A percentile compares a stretch with the other conserved stretches of the same genome.
phyloP scores from a whole-genome alignment of 2,113 vertebrate species.

The Sceloporus undulatus region DNA sequence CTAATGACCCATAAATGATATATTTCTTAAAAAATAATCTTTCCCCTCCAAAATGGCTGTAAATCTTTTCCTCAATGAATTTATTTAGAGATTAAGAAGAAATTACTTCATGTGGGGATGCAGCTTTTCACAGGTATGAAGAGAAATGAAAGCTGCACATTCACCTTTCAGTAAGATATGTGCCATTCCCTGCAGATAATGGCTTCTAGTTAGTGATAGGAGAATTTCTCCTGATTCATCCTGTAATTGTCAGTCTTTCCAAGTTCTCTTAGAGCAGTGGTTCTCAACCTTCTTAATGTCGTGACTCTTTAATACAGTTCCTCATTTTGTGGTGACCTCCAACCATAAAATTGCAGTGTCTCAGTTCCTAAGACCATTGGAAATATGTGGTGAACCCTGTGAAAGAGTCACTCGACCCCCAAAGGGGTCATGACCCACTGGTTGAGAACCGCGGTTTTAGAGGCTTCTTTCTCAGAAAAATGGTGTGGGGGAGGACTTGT shows the following conservation, averaged over 20 bases:
- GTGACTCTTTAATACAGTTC: too few species aligned
- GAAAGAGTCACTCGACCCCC: too few species aligned
- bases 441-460: too few species aligned
- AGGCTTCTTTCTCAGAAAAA: constrained; percentile 7
- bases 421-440: too few species aligned
- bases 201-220: background rate
- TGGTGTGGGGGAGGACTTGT: too few species aligned
- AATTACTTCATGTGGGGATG: constrained; percentile 23
- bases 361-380: too few species aligned
- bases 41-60: background rate
- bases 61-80: constrained; percentile 28
- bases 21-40: background rate
- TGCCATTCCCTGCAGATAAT: constrained; percentile 6
- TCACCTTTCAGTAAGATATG: constrained; percentile 11
- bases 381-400: too few species aligned
- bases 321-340: too few species aligned
- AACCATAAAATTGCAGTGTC: too few species aligned
- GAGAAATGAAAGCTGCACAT: background rate
- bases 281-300: too few species aligned
- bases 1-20: constrained; percentile 23
- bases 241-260: too few species aligned
- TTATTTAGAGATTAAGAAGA: background rate
- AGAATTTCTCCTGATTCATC: background rate
- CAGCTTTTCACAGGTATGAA: background rate
- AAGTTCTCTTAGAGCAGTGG: background rate